Conservation (phyloP, 2,797 vertebrate species). For the Hipposideros larvatus region DNA sequence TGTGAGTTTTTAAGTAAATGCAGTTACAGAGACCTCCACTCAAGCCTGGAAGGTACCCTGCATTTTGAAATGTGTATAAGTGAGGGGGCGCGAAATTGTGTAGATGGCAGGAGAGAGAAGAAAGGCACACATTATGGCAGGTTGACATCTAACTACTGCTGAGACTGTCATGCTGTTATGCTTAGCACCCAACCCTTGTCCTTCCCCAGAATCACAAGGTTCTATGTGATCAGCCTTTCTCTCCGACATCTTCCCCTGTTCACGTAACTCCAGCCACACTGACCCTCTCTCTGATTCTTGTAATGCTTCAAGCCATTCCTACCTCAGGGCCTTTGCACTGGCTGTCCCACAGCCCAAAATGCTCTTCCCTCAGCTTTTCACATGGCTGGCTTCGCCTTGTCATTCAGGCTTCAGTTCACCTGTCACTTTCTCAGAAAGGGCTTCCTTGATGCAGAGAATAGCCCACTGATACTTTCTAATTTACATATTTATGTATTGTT, state of each 20-base stretch:
- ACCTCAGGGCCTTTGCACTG: too few species aligned
- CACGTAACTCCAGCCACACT: background rate
- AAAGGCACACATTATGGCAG: background rate
- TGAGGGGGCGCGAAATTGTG: background rate
- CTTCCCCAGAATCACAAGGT: background rate
- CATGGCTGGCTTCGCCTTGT: background rate
- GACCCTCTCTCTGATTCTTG: background rate
- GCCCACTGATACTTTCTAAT: background rate
- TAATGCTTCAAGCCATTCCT: too few species aligned
- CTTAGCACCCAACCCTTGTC: background rate
- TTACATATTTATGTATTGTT: background rate
- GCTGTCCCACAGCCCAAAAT: background rate
- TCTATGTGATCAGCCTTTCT: background rate
- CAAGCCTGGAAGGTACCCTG: background rate
- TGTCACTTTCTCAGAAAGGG: background rate
- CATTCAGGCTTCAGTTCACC: background rate
- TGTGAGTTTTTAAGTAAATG: background rate
- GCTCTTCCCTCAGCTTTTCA: background rate
- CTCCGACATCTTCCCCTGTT: background rate
- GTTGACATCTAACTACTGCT: background rate
- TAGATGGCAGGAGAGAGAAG: background rate
- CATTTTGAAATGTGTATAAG: background rate
- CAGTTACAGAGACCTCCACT: background rate
- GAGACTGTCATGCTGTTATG: background rate
- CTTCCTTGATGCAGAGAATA: background rate